These are phyloP conservation scores for Hestina assimilis DNA, from an alignment of 1,140 invertebrate genomes.

Conservation along the genomic window DNA sequence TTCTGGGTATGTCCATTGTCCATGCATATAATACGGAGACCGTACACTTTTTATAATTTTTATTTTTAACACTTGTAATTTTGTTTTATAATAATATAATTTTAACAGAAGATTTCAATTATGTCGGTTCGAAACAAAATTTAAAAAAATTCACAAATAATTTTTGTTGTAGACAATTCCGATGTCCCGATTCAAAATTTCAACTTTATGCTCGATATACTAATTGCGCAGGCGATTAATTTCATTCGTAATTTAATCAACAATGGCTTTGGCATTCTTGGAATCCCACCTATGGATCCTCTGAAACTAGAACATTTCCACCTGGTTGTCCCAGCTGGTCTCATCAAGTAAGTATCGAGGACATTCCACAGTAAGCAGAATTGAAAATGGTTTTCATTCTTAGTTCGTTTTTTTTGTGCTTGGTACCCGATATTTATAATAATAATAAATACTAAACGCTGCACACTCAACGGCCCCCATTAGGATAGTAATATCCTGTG, in stretches of 20 bases:
- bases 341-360: constrained; percentile 54
- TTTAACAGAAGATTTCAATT: too few species aligned
- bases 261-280: constrained; percentile 42
- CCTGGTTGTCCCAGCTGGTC: constrained; percentile 43
- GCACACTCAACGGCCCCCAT: too few species aligned
- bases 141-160: background rate
- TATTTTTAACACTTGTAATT: too few species aligned
- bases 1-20: constrained; percentile 3
- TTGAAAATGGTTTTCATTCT: too few species aligned
- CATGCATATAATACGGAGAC: too few species aligned
- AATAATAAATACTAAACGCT: too few species aligned
- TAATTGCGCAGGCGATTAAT: constrained; percentile 46
- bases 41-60: background rate
- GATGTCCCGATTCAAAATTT: constrained; percentile 1
- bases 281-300: constrained; percentile 54
- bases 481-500: too few species aligned
- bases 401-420: too few species aligned
- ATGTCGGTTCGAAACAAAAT: too few species aligned
- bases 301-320: constrained; percentile 39
- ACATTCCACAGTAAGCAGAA: too few species aligned
- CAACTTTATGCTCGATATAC: constrained; percentile 43
- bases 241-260: constrained; percentile 47
- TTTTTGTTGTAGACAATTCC: background rate
- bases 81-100: too few species aligned
- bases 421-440: too few species aligned